A percentile compares a stretch with the other conserved stretches of the same genome.
phyloP scores from a whole-genome alignment of 1,140 invertebrate species.

The Nymphalis io region DNA sequence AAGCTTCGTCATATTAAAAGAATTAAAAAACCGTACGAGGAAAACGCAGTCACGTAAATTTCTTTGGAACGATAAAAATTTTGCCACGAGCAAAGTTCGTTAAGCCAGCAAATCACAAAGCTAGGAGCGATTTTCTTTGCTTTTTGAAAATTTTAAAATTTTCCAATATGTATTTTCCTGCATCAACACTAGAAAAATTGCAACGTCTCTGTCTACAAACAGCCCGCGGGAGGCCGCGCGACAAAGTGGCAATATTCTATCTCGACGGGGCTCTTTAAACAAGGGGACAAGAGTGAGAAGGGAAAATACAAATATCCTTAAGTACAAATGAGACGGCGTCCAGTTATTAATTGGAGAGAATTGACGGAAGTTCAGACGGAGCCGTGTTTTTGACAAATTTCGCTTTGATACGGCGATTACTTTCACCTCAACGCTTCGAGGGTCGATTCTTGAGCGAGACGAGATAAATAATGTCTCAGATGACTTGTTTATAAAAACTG shows the following conservation, averaged over 20 bases:
- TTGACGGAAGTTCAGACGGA: slow-evolving; percentile 75
- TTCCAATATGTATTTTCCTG: slow-evolving; percentile 62
- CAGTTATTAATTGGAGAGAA: slow-evolving; percentile 79
- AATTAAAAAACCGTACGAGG: slow-evolving; percentile 27
- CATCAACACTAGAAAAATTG: slow-evolving; percentile 66
- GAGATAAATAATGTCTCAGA: slow-evolving; percentile 55
- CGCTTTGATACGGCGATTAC: slow-evolving; percentile 79
- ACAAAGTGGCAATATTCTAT: slow-evolving; percentile 80
- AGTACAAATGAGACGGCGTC: slow-evolving; percentile 47
- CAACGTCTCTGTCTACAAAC: slow-evolving; percentile 69
- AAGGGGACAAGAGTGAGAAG: slow-evolving; percentile 66
- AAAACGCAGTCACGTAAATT: slow-evolving; percentile 27
- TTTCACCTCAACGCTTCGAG: slow-evolving; percentile 72
- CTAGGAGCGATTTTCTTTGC: slow-evolving; percentile 48
- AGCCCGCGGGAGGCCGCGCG: slow-evolving; percentile 66
- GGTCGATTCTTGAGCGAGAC: slow-evolving; percentile 61
- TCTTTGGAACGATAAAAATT: slow-evolving; percentile 37
- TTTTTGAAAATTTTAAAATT: slow-evolving; percentile 61
- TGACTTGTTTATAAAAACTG: slow-evolving; percentile 42
- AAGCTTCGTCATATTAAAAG: slow-evolving; percentile 21
- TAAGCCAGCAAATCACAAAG: slow-evolving; percentile 53
- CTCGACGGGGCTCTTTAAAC: slow-evolving; percentile 77
- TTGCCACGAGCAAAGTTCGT: slow-evolving; percentile 46
- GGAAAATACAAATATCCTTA: slow-evolving; percentile 35
- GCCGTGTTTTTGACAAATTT: slow-evolving; percentile 80